Percentiles rank a stretch among this genome's conserved stretches.
These are phyloP conservation scores for Drosophila neonasuta DNA, from an alignment of 2,888 invertebrate species.

Conservation along the genomic window DNA sequence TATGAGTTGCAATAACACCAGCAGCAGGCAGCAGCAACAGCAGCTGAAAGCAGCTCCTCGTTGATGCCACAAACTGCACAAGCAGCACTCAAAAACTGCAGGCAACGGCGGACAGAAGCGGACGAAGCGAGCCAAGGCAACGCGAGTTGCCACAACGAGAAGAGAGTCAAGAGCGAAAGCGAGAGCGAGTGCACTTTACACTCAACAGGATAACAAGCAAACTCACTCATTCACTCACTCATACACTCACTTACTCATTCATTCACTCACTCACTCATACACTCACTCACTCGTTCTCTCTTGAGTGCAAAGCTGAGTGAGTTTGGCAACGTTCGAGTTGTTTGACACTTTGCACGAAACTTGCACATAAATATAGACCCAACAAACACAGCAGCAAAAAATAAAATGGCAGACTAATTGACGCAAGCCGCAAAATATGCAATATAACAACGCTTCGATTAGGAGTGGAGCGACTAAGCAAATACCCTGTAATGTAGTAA, in stretches of 20 bases:
- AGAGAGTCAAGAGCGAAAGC: conserved; percentile 3
- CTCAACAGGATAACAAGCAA: conserved; percentile 21
- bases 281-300: conserved; percentile 1
- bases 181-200: not conserved
- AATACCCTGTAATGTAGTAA: conserved; percentile 4
- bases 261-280: not conserved
- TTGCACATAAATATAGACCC: conserved; percentile 15
- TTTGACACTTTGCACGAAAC: conserved; percentile 20
- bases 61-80: conserved; percentile 52
- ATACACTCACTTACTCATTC: not conserved
- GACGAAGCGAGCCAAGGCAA: conserved; percentile 28
- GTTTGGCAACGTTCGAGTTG: conserved; percentile 12
- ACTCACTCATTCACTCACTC: conserved; percentile 6
- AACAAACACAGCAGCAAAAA: conserved; percentile 14
- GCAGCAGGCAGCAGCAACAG: conserved; percentile 1
- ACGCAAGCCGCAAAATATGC: conserved; percentile 52
- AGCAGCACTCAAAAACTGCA: conserved; percentile 49
- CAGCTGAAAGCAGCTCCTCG: conserved; percentile 9
- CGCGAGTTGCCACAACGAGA: conserved; percentile 9
- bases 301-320: conserved; percentile 36
- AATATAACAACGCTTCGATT: conserved; percentile 16
- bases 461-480: not conserved
- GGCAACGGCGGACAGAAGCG: not conserved
- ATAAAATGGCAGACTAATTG: conserved; percentile 59
- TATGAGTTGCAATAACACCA: conserved; percentile 47